Evolutionary conservation across 2,113 vertebrate genomes (phyloP).

Genomic region (Sander vitreus): DNA sequence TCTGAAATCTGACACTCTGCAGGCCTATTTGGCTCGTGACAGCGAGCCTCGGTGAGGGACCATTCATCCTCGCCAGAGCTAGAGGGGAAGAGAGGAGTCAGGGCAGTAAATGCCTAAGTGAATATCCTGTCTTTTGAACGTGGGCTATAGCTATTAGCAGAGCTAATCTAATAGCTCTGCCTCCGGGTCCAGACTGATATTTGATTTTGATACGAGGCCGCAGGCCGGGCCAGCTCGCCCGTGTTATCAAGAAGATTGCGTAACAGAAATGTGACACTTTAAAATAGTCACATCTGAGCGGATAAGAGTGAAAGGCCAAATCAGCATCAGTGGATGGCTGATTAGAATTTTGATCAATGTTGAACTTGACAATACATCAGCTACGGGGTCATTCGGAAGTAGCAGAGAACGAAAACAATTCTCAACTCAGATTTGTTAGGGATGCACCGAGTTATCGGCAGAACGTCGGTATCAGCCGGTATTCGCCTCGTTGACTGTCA

Average conservation of each 20-base stretch:
- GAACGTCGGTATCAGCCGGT: no score
- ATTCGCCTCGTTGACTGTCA: no score
- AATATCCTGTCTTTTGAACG: slow-evolving; percentile 72
- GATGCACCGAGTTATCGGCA: no score
- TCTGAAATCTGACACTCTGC: slow-evolving; percentile 59
- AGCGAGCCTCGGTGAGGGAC: slow-evolving; percentile 41
- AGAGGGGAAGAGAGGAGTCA: slow-evolving; percentile 46
- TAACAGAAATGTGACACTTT: slow-evolving; percentile 35
- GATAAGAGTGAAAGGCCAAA: not conserved
- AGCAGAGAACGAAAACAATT: not conserved
- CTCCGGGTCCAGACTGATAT: slow-evolving; percentile 68
- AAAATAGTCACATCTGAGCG: slow-evolving; percentile 13
- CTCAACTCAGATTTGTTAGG: not conserved
- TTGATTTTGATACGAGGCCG: slow-evolving; percentile 45
- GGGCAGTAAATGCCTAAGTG: slow-evolving; percentile 66
- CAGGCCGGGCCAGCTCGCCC: slow-evolving; percentile 20
- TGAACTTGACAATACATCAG: no score
- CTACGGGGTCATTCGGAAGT: not conserved
- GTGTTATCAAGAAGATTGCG: not conserved
- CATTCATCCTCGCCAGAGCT: slow-evolving; percentile 27
- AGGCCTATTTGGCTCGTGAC: slow-evolving; percentile 39
- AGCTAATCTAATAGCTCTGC: slow-evolving; percentile 67
- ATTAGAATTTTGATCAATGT: not conserved
- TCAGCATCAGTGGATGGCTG: not conserved
- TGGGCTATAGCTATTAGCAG: slow-evolving; percentile 65